Conservation (phyloP, 2,888 invertebrate species). For the Hanleya hanleyi region DNA sequence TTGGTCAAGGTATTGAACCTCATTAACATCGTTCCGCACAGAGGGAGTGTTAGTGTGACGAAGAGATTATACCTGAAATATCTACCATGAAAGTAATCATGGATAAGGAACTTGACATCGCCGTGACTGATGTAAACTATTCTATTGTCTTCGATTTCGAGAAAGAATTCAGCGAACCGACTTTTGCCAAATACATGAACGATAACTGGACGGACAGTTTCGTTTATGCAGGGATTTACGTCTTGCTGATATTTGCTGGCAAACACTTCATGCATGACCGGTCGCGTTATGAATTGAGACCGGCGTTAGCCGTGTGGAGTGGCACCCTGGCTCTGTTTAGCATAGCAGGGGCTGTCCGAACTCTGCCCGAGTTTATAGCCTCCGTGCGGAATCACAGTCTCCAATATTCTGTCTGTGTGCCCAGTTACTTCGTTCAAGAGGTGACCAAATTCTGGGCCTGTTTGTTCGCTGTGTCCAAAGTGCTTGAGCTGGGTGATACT, state of each 20-base stretch:
- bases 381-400: conserved; percentile 91
- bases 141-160: conserved; percentile 83
- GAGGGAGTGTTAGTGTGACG: no score
- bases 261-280: conserved; percentile 95
- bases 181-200: conserved; percentile 94
- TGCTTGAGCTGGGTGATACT: conserved; percentile 86
- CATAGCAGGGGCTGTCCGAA: conserved; percentile 87
- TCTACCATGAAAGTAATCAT: no score
- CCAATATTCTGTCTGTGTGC: conserved; percentile 94
- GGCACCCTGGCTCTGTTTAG: conserved; percentile 92
- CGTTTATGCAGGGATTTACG: conserved; percentile 84
- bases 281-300: conserved; percentile 88
- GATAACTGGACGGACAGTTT: conserved; percentile 97
- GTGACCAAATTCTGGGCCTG: conserved; percentile 98
- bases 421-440: conserved; percentile 75
- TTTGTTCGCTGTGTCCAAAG: conserved; percentile 95
- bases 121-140: conserved; percentile 5
- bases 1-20: no score
- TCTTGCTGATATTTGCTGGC: conserved; percentile 94
- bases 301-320: conserved; percentile 92
- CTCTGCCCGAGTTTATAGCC: conserved; percentile 92
- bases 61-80: no score
- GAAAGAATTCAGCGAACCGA: conserved; percentile 91
- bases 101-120: not conserved
- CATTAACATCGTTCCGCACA: no score